phyloP scores from a whole-genome alignment of 1,140 invertebrate species.

The Theocolax elegans region DNA sequence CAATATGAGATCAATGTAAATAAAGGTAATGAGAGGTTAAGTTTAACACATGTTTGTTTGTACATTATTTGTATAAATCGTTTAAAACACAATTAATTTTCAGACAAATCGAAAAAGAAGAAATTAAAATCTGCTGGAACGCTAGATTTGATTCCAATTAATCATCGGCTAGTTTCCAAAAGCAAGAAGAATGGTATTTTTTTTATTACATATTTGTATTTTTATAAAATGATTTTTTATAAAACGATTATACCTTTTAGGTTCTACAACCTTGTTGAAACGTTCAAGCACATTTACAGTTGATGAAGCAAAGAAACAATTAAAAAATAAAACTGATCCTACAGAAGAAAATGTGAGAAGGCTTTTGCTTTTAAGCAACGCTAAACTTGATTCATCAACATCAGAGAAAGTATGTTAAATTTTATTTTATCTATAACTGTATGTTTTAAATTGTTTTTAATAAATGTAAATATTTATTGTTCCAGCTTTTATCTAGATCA shows the following conservation, averaged over 20 bases:
- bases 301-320: conserved; percentile 50
- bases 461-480: conserved; percentile 8
- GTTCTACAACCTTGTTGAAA: conserved; percentile 32
- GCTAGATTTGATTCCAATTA: conserved; percentile 54
- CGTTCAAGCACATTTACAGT: conserved; percentile 51
- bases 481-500: conserved; percentile 51
- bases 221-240: too few species aligned
- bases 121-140: conserved; percentile 47
- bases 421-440: background rate
- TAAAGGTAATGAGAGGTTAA: conserved; percentile 44
- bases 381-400: conserved; percentile 43
- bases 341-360: conserved; percentile 55
- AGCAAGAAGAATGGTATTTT: conserved; percentile 49
- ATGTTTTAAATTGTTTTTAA: too few species aligned
- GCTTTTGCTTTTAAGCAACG: conserved; percentile 53
- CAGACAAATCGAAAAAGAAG: conserved; percentile 45
- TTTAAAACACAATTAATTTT: conserved; percentile 11
- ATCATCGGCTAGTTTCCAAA: conserved; percentile 49
- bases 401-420: conserved; percentile 50
- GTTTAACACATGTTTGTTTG: background rate
- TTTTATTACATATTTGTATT: background rate
- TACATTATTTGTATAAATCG: background rate
- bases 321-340: conserved; percentile 49
- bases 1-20: conserved; percentile 47
- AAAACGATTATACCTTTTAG: conserved; percentile 25